Evolutionary conservation across 1,140 invertebrate species (phyloP), one percentile per base, ranked within the genome.

Genomic region (Vanessa atalanta): DNA sequence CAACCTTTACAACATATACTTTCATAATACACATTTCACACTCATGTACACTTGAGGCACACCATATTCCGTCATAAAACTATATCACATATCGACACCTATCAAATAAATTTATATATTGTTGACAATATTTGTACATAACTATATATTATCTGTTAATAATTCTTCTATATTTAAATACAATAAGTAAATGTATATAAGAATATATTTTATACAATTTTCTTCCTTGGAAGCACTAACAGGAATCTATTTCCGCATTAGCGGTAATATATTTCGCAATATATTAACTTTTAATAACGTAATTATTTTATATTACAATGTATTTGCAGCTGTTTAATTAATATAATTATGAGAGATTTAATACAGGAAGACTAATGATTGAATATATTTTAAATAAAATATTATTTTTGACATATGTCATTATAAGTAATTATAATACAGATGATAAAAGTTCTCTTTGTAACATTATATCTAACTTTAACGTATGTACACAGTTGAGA

Each of bases 401-500:
- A 53, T 16, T 5, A 67, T 43, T 55, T 67, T 5, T 43, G 53
- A 57, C 53, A 55, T 14, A 14, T 43, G 7, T 9, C 50, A 51
- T 31, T 11, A 66, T 14, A 67, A 67, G 16, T 53, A 31, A 57
- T n/a, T 3, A 57, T 57, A 61, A 61, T 37, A 37, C 12, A 31
- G 14, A 37, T 15, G n/a, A 61, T 37, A 37, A 37, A 61, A 31
- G 13, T 37, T 61, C 43, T 57, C 53, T 47, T 57, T 60, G 53
- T 47, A 4, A 53, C 55, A 67, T 55, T 60, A 69, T 47, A 23
- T 14, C 37, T 69, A 57, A 20, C 53, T 5, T 69, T 31, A 69
- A 65, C 82, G 83, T 91, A 91, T 91, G 79, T 91, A 91, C 89
- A 91, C 16, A 82, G 82, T 88, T 91, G 89, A 91, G 89, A 91